Percentiles rank a stretch among this genome's conserved stretches.
Conservation (phyloP, 2,113 vertebrate genomes). For the Coturnix japonica region DNA sequence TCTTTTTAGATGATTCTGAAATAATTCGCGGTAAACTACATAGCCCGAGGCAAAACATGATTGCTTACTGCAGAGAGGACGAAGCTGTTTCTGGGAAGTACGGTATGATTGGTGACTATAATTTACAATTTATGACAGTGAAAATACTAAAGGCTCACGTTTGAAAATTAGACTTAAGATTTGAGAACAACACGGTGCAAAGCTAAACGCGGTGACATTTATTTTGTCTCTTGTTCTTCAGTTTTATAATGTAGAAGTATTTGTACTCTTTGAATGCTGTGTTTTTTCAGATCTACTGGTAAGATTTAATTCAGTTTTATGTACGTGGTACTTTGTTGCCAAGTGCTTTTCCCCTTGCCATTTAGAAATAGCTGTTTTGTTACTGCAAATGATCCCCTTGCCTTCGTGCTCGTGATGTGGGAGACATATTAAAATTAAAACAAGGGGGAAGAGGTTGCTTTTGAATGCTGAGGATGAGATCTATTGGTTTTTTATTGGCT, state of each 20-base stretch:
- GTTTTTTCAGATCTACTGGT: background rate
- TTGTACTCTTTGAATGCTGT: background rate
- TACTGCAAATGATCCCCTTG: background rate
- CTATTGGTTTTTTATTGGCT: fast-evolving
- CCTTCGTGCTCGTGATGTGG: fast-evolving
- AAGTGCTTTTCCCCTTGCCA: fast-evolving
- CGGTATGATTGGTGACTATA: conserved; percentile 35
- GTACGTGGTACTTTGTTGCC: fast-evolving
- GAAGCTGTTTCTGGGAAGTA: conserved; percentile 8
- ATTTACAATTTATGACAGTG: conserved; percentile 43
- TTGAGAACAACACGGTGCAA: background rate
- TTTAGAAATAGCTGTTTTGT: background rate
- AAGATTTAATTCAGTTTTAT: background rate
- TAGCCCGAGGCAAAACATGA: conserved; percentile 76
- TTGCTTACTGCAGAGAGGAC: conserved; percentile 64
- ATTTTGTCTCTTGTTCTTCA: background rate
- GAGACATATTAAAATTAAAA: background rate
- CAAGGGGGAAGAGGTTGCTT: background rate
- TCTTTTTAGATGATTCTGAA: conserved; percentile 85
- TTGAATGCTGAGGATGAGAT: background rate
- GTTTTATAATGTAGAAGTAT: background rate
- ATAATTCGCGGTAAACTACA: conserved; percentile 77
- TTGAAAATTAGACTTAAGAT: conserved; percentile 2
- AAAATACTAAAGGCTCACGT: conserved; percentile 30
- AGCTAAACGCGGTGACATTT: background rate